phyloP scores from a whole-genome alignment of 2,888 invertebrate species.

The Maniola hyperantus region DNA sequence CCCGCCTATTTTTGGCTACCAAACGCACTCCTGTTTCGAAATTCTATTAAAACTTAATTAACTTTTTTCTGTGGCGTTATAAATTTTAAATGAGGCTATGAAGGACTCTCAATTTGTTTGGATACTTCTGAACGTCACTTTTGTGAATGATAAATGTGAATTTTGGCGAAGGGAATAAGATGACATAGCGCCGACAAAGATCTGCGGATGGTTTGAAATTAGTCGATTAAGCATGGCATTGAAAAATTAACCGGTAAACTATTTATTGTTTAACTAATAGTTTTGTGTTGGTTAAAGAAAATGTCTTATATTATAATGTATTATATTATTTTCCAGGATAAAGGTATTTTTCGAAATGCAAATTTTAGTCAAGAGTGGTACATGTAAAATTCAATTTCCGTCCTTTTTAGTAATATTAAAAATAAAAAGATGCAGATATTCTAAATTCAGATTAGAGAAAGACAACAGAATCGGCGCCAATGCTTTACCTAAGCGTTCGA shows the following conservation, averaged over 20 bases:
- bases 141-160: constrained; percentile 77
- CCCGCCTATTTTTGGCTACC: constrained; percentile 83
- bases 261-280: constrained; percentile 11
- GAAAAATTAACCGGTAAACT: constrained; percentile 19
- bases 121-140: constrained; percentile 81
- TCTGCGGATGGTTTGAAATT: constrained; percentile 48
- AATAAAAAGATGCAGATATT: no score
- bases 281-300: constrained; percentile 12
- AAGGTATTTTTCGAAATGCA: no score
- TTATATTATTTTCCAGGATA: no score
- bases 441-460: no score
- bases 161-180: constrained; percentile 66
- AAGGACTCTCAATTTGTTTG: constrained; percentile 78
- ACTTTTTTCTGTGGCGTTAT: constrained; percentile 73
- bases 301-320: no score
- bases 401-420: no score
- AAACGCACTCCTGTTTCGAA: constrained; percentile 76
- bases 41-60: constrained; percentile 83
- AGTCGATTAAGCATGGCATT: constrained; percentile 34
- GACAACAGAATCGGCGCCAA: no score
- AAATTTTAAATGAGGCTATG: constrained; percentile 73
- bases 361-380: no score
- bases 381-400: no score
- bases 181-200: constrained; percentile 65
- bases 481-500: no score